phyloP scores from a whole-genome alignment of 2,113 vertebrate species.

The Entelurus aequoreus region DNA sequence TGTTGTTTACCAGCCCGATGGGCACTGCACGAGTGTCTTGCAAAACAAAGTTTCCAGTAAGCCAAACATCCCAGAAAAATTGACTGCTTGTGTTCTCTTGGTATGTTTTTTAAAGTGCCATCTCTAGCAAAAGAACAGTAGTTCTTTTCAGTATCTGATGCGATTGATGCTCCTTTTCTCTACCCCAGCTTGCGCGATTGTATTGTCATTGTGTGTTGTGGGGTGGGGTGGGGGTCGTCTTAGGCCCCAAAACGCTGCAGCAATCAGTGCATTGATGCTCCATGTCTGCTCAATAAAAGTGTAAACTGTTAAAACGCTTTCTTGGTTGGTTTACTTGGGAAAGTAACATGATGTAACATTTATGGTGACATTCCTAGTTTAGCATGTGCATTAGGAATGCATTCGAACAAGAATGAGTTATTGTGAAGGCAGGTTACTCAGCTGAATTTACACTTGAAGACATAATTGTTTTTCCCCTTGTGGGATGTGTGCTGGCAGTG shows the following conservation, averaged over 20 bases:
- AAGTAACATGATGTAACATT: conserved; percentile 18
- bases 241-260: conserved; percentile 55
- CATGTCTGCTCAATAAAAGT: conserved; percentile 64
- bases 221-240: conserved; percentile 49
- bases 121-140: conserved; percentile 39
- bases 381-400: neutral
- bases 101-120: conserved; percentile 54
- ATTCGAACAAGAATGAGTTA: too few relatives aligned
- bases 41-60: conserved; percentile 18
- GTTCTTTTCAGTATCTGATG: conserved; percentile 25
- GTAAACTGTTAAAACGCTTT: conserved; percentile 45
- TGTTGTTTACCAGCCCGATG: conserved; percentile 7
- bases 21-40: conserved; percentile 12
- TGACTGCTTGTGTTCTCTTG: conserved; percentile 26
- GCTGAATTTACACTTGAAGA: too few relatives aligned
- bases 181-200: conserved; percentile 41
- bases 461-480: too few relatives aligned
- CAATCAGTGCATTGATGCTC: conserved; percentile 45
- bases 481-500: too few relatives aligned
- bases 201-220: conserved; percentile 23
- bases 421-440: too few relatives aligned
- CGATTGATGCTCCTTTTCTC: conserved; percentile 52
- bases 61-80: conserved; percentile 16
- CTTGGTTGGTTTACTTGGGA: conserved; percentile 39
- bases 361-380: conserved; percentile 13